These are phyloP conservation scores for Fragum fragum DNA, from an alignment of 2,888 invertebrate genomes.

Conservation along the genomic window DNA sequence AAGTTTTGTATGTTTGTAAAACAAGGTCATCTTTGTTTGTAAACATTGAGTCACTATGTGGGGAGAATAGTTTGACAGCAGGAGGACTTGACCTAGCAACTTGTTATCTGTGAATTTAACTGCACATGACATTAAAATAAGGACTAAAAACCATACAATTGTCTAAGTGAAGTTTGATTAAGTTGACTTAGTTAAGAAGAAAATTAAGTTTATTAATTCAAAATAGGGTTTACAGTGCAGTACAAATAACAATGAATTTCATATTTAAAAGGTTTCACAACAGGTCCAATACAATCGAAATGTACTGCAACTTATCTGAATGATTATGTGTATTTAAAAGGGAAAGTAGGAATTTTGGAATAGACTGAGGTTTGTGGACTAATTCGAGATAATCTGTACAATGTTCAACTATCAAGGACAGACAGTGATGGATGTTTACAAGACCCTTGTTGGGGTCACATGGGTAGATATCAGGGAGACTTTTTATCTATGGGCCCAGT, in stretches of 20 bases:
- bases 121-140: too few species aligned
- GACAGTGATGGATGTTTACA: conserved; percentile 18
- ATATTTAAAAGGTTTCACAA: too few species aligned
- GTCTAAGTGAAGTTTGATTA: too few species aligned
- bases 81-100: not conserved
- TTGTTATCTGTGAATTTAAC: too few species aligned
- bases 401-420: conserved; percentile 56
- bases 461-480: not conserved
- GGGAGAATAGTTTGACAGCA: conserved; percentile 5
- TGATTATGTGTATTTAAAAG: not conserved
- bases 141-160: too few species aligned
- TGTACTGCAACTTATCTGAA: too few species aligned
- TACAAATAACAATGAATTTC: too few species aligned
- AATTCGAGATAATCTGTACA: not conserved
- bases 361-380: not conserved
- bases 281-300: too few species aligned
- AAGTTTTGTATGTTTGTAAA: conserved; percentile 1
- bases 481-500: not conserved
- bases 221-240: too few species aligned
- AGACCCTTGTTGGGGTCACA: conserved; percentile 16
- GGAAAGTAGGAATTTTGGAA: not conserved
- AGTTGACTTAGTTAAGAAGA: too few species aligned
- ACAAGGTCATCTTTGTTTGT: conserved; percentile 57
- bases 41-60: conserved; percentile 5
- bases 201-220: too few species aligned